These are phyloP conservation scores for Allolobophora icterica DNA, from an alignment of 2,888 invertebrate genomes.

Conservation along the genomic window DNA sequence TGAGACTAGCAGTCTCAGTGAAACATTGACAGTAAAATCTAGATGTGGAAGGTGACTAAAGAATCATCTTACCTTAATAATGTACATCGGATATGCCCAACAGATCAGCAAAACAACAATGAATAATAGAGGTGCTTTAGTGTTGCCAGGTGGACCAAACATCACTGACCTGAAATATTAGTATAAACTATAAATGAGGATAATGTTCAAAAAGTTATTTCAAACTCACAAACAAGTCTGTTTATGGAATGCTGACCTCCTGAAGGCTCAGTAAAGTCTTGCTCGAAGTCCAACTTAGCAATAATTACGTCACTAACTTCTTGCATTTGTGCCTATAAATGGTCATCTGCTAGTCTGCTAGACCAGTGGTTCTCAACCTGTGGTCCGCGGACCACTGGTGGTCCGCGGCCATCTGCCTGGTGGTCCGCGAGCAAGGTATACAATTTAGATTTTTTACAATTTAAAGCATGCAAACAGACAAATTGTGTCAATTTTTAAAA, in stretches of 20 bases:
- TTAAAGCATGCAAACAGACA: no score
- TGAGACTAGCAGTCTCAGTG: background rate
- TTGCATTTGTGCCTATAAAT: no score
- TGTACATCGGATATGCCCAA: constrained; percentile 93
- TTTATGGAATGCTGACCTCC: background rate
- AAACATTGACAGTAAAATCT: background rate
- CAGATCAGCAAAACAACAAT: constrained; percentile 83
- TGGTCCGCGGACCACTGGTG: no score
- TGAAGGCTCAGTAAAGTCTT: background rate
- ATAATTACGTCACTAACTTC: no score
- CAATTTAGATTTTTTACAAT: no score
- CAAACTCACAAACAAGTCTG: background rate
- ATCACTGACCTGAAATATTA: constrained; percentile 74
- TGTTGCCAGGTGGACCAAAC: constrained; percentile 88
- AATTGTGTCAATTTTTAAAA: no score
- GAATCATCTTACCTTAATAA: constrained; percentile 74
- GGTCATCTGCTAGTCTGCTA: background rate
- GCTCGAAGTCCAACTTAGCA: background rate
- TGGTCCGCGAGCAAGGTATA: no score
- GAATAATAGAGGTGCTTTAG: constrained; percentile 84
- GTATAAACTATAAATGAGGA: background rate
- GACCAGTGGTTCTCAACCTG: no score
- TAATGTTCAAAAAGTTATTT: background rate
- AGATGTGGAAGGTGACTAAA: background rate
- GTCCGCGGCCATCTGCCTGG: no score